Conservation (phyloP, 2,797 vertebrate genomes). For the Coracias cyanogaster region DNA sequence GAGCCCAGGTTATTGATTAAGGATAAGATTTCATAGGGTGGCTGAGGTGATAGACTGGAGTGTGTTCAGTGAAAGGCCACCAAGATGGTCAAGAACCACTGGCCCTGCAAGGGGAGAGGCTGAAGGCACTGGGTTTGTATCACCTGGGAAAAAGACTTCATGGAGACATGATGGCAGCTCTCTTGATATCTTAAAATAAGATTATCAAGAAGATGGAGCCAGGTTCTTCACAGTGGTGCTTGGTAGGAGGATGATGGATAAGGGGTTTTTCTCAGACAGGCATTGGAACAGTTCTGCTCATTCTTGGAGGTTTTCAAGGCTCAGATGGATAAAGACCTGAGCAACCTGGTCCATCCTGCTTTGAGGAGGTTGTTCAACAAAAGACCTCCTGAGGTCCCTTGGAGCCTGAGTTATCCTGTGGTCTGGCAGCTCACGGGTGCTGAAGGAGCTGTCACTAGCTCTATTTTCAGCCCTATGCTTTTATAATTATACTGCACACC, state of each 20-base stretch:
- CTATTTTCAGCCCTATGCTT: background rate
- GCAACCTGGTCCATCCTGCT: background rate
- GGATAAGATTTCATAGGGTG: background rate
- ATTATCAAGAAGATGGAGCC: background rate
- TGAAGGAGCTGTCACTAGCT: background rate
- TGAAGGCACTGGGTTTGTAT: background rate
- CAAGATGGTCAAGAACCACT: background rate
- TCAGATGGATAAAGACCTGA: background rate
- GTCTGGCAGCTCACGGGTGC: background rate
- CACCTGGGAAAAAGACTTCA: background rate
- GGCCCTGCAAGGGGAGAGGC: background rate
- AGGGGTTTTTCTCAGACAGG: background rate
- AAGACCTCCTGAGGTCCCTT: background rate
- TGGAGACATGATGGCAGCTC: background rate
- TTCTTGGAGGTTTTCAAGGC: background rate
- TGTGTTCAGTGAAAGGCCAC: background rate
- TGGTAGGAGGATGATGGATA: background rate
- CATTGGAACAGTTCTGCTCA: background rate
- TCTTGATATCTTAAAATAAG: background rate
- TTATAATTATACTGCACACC: background rate
- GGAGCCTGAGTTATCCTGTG: background rate
- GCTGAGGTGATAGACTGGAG: background rate
- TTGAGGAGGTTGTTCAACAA: background rate
- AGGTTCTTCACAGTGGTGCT: background rate
- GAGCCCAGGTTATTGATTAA: fast-evolving